Base-by-base conservation (phyloP, 2,113 vertebrate genomes). In the Hirundichthys speculiger region DNA sequence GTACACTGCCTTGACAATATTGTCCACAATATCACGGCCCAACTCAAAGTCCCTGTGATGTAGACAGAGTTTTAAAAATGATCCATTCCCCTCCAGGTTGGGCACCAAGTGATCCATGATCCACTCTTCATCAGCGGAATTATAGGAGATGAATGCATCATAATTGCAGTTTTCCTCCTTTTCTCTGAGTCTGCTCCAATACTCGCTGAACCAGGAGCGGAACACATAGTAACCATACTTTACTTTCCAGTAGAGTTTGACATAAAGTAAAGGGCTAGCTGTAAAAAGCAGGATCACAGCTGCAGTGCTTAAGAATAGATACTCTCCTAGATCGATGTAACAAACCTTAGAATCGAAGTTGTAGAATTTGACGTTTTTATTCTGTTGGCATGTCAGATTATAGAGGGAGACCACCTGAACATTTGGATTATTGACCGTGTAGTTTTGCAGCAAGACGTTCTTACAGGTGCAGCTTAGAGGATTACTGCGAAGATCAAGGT, bases 81-180 rank as follows among this genome's bases (percentile, higher is more conserved):
- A 80, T 1, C 64, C 75, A 2, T 87, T 34, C 0, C 85, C 86
- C 56, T 97, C 95, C 22, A 96, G 77, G 39, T 92, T 92, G 0
- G 90, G 92, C 60, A 93, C 69, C 80, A 98, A 72, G 16, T 94
- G 74, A 5, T 92, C 63, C 74, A 94, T 80, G 5, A 96, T 93
- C 95, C 95, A 96, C 0, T 45, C 57, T 49, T 96, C 94, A 60
- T 96, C 94, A 5, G 78, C 81, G 0, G 92, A 94, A 34, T 94
- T 95, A 75, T 96, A 96, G 65, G 95, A 98, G 72, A 98, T 89
- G 1, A 97, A 98, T 3, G 93, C 94, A 24, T 96, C 94, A 0
- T 94, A 97, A 39, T 85, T 70, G 79, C 91, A 96, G 1, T 89
- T 82, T 72, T 86, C 66, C 80, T 91, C 65, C 58, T 93, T 38